Conservation (phyloP, 2,888 invertebrate genomes). For the Macrophya annulata region DNA sequence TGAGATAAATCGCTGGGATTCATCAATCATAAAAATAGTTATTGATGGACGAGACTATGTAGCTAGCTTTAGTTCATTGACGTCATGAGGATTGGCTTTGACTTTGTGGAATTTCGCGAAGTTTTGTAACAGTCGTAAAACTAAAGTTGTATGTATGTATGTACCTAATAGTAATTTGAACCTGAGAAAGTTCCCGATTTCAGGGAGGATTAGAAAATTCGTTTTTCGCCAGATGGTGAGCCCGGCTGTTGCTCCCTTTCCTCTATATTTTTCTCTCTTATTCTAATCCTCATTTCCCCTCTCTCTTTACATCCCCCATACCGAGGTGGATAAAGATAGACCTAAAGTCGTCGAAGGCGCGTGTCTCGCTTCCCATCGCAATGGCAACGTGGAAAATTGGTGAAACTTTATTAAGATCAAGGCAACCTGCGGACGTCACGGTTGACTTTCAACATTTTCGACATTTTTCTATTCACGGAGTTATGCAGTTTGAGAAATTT, state of each 20-base stretch:
- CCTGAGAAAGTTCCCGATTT: conserved; percentile 23
- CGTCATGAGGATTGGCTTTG: conserved; percentile 24
- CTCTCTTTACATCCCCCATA: not conserved
- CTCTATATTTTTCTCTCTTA: conserved; percentile 2
- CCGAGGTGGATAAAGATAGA: conserved; percentile 49
- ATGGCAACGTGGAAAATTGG: conserved; percentile 45
- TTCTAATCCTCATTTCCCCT: not conserved
- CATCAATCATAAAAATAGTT: conserved; percentile 46
- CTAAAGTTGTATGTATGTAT: not conserved
- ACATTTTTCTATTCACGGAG: conserved; percentile 36
- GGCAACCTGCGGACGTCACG: conserved; percentile 12
- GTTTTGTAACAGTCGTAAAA: conserved; percentile 12
- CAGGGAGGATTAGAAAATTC: not conserved
- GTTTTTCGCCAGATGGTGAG: conserved; percentile 24
- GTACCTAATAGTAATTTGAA: conserved; percentile 17
- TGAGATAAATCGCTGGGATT: not conserved
- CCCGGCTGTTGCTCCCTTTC: conserved; percentile 8
- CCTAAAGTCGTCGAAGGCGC: conserved; percentile 47
- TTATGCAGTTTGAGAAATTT: not conserved
- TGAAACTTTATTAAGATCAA: conserved; percentile 48
- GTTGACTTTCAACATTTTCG: conserved; percentile 33
- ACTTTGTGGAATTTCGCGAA: not conserved
- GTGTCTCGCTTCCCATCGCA: conserved; percentile 49
- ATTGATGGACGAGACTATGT: not conserved
- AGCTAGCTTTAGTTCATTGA: conserved; percentile 25